A percentile compares a stretch with the other conserved stretches of the same genome.
phyloP scores from a whole-genome alignment of 2,888 invertebrate species.

The Digitonthophagus gazella region DNA sequence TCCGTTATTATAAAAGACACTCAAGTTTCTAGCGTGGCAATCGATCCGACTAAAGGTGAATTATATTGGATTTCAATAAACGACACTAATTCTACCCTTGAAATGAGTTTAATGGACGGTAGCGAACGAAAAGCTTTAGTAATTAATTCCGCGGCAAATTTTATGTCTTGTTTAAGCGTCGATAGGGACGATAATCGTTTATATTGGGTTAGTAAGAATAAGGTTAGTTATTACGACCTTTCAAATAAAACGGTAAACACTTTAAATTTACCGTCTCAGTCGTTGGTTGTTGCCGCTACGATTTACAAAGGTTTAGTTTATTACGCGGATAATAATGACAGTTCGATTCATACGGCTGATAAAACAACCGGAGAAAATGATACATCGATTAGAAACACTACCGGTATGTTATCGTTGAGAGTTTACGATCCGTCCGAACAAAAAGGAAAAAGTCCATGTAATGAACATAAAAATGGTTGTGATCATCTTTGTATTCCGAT shows the following conservation, averaged over 20 bases:
- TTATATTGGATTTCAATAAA: slow-evolving; percentile 54
- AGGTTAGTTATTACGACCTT: slow-evolving; percentile 55
- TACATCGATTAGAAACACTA: slow-evolving; percentile 53
- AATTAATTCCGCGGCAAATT: slow-evolving; percentile 40
- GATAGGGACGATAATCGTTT: slow-evolving; percentile 52
- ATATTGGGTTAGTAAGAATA: slow-evolving; percentile 68
- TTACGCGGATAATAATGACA: slow-evolving; percentile 68
- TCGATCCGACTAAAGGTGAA: slow-evolving; percentile 63
- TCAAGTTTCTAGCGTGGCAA: slow-evolving; percentile 64
- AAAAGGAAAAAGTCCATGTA: slow-evolving; percentile 61
- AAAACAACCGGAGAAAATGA: slow-evolving; percentile 57
- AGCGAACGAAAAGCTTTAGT: slow-evolving; percentile 48
- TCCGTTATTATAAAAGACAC: slow-evolving; percentile 49
- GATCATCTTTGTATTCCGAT: slow-evolving; percentile 74
- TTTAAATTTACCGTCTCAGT: slow-evolving; percentile 46
- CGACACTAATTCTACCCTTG: slow-evolving; percentile 48
- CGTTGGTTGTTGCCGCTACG: slow-evolving; percentile 62
- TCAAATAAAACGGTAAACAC: slow-evolving; percentile 37
- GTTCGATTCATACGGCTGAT: slow-evolving; percentile 62
- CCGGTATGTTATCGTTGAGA: slow-evolving; percentile 60
- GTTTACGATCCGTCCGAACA: slow-evolving; percentile 71
- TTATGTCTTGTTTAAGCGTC: slow-evolving; percentile 42
- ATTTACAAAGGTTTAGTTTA: slow-evolving; percentile 63
- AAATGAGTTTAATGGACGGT: slow-evolving; percentile 68
- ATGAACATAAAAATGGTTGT: slow-evolving; percentile 59